Conservation (phyloP, 2,797 vertebrate genomes). For the Phataginus tetradactyla region DNA sequence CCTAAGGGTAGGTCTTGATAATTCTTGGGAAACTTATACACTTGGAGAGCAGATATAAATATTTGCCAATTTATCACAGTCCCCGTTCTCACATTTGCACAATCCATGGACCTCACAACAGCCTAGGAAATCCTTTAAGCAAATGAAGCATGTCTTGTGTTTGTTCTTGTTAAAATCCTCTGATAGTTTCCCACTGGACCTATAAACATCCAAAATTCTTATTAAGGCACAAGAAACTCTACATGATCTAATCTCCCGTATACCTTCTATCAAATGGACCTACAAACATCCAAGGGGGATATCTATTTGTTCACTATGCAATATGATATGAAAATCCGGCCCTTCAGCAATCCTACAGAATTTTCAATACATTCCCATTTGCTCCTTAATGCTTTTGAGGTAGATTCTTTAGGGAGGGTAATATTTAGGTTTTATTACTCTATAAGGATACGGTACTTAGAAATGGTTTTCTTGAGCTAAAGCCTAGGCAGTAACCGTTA, state of each 20-base stretch:
- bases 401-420: not conserved
- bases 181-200: not conserved
- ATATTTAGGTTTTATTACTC: not conserved
- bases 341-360: not conserved
- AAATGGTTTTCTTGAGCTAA: slow-evolving; percentile 2
- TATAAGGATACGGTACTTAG: not conserved
- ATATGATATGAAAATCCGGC: not conserved
- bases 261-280: no score
- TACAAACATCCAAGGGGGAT: not conserved
- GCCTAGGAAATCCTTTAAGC: not conserved
- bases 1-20: not conserved
- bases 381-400: not conserved
- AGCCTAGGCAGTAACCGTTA: not conserved
- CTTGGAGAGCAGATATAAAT: not conserved
- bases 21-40: slow-evolving; percentile 11
- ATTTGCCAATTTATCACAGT: not conserved
- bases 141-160: not conserved
- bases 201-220: not conserved
- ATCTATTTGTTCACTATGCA: not conserved
- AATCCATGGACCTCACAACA: not conserved
- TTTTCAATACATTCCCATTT: not conserved
- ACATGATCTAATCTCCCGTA: not conserved
- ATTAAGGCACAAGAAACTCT: not conserved
- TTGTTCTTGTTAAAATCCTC: not conserved
- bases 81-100: not conserved